phyloP scores from a whole-genome alignment of 2,888 invertebrate species.

The Euproctis similis region DNA sequence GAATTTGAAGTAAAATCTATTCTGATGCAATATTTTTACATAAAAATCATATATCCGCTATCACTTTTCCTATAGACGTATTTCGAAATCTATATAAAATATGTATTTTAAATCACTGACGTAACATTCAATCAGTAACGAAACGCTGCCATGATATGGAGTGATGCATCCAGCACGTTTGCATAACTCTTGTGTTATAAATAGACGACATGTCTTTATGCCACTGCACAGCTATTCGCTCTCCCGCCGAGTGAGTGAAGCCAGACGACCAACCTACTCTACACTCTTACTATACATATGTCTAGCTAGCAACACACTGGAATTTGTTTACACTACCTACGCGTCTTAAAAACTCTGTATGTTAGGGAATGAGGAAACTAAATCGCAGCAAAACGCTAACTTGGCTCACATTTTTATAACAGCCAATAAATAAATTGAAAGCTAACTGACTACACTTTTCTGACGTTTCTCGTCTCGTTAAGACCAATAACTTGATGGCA shows the following conservation, averaged over 20 bases:
- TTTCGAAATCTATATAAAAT: too few species aligned
- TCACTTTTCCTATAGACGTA: not conserved
- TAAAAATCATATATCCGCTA: not conserved
- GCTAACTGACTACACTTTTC: too few species aligned
- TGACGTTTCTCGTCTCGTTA: too few species aligned
- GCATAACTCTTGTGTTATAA: slow-evolving; percentile 61
- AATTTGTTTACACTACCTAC: slow-evolving; percentile 48
- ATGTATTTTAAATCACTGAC: slow-evolving; percentile 19
- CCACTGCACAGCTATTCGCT: slow-evolving; percentile 48
- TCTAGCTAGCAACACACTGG: slow-evolving; percentile 24
- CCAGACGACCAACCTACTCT: slow-evolving; percentile 47
- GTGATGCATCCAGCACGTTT: slow-evolving; percentile 50
- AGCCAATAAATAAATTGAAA: too few species aligned
- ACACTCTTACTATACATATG: slow-evolving; percentile 21
- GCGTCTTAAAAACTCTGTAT: too few species aligned
- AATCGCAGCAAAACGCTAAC: too few species aligned
- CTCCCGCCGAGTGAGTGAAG: slow-evolving; percentile 62
- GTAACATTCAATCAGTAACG: slow-evolving; percentile 44
- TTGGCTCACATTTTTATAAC: too few species aligned
- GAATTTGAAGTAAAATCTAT: too few species aligned
- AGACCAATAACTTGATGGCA: too few species aligned
- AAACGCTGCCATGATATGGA: slow-evolving; percentile 41
- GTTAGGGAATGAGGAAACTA: too few species aligned
- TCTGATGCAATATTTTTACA: not conserved
- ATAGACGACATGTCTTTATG: slow-evolving; percentile 68